Conservation (phyloP, 1,140 invertebrate genomes). For the Eupristina koningsbergeri region DNA sequence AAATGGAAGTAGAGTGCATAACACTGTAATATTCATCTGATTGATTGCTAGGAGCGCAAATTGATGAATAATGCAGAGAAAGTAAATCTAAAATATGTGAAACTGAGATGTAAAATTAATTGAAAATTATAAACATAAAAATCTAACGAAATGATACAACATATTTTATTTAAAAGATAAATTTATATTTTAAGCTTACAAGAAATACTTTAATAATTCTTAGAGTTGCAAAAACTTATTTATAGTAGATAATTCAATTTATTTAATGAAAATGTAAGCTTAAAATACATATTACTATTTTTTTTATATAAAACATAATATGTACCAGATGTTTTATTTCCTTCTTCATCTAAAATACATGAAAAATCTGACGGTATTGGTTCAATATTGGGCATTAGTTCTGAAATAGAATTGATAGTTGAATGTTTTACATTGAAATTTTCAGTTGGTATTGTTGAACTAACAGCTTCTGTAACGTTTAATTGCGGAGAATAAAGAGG, state of each 20-base stretch:
- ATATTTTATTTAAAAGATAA: neutral
- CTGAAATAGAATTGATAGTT: slow-evolving; percentile 58
- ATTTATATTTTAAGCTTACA: neutral
- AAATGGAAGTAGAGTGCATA: slow-evolving; percentile 65
- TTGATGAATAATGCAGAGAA: slow-evolving; percentile 67
- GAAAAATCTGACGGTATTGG: slow-evolving; percentile 63
- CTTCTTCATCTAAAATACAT: slow-evolving; percentile 63
- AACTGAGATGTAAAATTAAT: slow-evolving; percentile 51
- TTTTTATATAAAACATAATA: slow-evolving; percentile 18
- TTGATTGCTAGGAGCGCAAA: slow-evolving; percentile 59
- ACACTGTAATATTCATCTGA: slow-evolving; percentile 67
- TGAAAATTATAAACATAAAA: slow-evolving; percentile 32
- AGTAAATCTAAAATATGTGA: slow-evolving; percentile 61
- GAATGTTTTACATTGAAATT: slow-evolving; percentile 60
- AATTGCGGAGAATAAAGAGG: slow-evolving; percentile 61
- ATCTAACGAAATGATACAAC: slow-evolving; percentile 16
- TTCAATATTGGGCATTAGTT: slow-evolving; percentile 64
- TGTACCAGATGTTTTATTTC: slow-evolving; percentile 62
- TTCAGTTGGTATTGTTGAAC: slow-evolving; percentile 53
- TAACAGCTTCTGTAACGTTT: slow-evolving; percentile 54
- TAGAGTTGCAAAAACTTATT: no score
- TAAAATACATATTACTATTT: neutral
- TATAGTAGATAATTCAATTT: no score
- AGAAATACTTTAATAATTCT: neutral
- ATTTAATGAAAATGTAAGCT: neutral